Conservation (phyloP, 2,797 vertebrate genomes). For the Leptatherina wallacei region DNA sequence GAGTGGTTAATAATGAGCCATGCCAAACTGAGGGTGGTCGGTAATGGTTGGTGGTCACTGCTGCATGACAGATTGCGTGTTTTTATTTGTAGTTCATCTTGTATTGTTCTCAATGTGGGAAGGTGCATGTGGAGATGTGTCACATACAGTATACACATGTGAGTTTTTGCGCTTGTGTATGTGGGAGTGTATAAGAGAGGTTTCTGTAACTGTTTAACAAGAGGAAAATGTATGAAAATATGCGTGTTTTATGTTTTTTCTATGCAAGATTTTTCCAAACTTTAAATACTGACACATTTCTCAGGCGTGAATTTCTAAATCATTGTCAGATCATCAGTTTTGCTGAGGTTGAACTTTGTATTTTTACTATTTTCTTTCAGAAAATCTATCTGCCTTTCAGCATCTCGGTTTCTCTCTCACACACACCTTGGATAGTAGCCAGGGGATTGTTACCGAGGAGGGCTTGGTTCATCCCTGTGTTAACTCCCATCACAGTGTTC, state of each 20-base stretch:
- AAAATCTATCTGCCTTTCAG: slow-evolving; percentile 27
- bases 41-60: slow-evolving; percentile 28
- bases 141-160: slow-evolving; percentile 19
- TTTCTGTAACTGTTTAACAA: slow-evolving; percentile 19
- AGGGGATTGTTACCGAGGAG: slow-evolving; percentile 94
- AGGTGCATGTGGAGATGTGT: slow-evolving; percentile 35
- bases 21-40: slow-evolving; percentile 22
- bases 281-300: slow-evolving; percentile 18
- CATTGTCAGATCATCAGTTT: slow-evolving; percentile 11
- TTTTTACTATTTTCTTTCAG: slow-evolving; percentile 26
- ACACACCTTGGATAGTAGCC: slow-evolving; percentile 96
- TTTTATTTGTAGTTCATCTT: slow-evolving; percentile 22
- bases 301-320: slow-evolving; percentile 26
- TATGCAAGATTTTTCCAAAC: slow-evolving; percentile 20
- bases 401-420: slow-evolving; percentile 36
- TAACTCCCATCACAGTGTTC: slow-evolving; percentile 95
- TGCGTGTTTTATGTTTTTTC: not conserved
- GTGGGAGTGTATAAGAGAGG: slow-evolving; percentile 25
- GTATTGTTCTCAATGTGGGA: slow-evolving; percentile 43
- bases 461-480: slow-evolving; percentile 92
- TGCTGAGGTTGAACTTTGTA: slow-evolving; percentile 20
- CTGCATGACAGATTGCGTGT: not conserved
- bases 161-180: slow-evolving; percentile 22
- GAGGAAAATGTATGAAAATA: slow-evolving; percentile 31
- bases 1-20: slow-evolving; percentile 31